phyloP scores from a whole-genome alignment of 2,888 invertebrate genomes.

The Arrhopalites spinosus region DNA sequence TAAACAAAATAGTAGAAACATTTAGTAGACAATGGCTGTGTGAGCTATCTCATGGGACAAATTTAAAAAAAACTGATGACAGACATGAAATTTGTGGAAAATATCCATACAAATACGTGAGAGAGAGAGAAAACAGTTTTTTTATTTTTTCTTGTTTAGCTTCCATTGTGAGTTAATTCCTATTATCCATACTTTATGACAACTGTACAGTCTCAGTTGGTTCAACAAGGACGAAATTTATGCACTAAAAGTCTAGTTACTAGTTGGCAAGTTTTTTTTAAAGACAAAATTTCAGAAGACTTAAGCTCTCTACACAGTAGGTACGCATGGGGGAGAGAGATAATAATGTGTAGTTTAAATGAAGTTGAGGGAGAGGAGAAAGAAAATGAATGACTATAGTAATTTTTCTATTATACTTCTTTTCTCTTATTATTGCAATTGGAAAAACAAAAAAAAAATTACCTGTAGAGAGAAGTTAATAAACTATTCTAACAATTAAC shows the following conservation, averaged over 20 bases:
- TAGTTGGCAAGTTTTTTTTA: no score
- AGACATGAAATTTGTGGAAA: slow-evolving; percentile 22
- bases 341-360: no score
- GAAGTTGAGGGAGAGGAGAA: no score
- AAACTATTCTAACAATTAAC: slow-evolving; percentile 22
- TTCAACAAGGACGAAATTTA: neutral
- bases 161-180: neutral
- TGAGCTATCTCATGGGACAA: slow-evolving; percentile 18
- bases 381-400: no score
- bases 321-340: no score
- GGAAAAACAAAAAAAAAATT: neutral
- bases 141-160: neutral
- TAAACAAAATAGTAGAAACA: neutral
- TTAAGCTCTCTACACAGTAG: no score
- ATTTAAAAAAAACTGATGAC: slow-evolving; percentile 29
- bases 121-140: neutral
- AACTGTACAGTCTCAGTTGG: no score
- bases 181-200: neutral
- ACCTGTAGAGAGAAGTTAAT: neutral
- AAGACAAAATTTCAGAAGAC: no score
- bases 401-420: no score
- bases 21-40: neutral
- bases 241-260: no score
- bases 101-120: neutral
- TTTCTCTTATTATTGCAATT: no score